Evolutionary conservation across 2,797 vertebrate genomes (phyloP).

Genomic region (Borostomias antarcticus): DNA sequence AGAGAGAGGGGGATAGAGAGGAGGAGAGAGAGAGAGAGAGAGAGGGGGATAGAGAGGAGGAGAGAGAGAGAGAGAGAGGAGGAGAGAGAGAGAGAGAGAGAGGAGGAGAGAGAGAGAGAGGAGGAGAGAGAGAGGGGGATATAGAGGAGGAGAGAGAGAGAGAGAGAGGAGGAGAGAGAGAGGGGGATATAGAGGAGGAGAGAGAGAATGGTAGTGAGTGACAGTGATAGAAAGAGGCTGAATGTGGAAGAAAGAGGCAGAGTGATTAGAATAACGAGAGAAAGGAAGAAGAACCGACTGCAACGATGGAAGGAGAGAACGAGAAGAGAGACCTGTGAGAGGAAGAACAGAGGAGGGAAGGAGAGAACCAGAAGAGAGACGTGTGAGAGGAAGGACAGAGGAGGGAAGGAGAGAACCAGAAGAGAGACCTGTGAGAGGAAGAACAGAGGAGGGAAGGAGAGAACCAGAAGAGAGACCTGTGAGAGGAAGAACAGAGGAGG

Average conservation of each 20-base stretch:
- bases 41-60: constrained; percentile 56
- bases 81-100: neutral
- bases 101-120: neutral
- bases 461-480: neutral
- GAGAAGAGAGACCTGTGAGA: no score
- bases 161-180: constrained; percentile 28
- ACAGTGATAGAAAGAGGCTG: no score
- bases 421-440: neutral
- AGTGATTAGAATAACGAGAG: no score
- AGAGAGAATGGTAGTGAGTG: no score
- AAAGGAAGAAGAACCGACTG: no score
- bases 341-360: no score
- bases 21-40: constrained; percentile 1
- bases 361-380: no score
- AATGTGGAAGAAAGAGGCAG: constrained; percentile 22
- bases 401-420: no score
- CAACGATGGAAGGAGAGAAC: no score
- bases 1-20: constrained; percentile 61
- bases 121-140: neutral
- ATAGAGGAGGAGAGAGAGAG: neutral
- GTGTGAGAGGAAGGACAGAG: no score
- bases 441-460: neutral
- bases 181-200: constrained; percentile 21
- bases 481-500: constrained; percentile 10
- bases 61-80: constrained; percentile 32